phyloP scores from a whole-genome alignment of 1,140 invertebrate genomes.

The Drosophila grimshawi region DNA sequence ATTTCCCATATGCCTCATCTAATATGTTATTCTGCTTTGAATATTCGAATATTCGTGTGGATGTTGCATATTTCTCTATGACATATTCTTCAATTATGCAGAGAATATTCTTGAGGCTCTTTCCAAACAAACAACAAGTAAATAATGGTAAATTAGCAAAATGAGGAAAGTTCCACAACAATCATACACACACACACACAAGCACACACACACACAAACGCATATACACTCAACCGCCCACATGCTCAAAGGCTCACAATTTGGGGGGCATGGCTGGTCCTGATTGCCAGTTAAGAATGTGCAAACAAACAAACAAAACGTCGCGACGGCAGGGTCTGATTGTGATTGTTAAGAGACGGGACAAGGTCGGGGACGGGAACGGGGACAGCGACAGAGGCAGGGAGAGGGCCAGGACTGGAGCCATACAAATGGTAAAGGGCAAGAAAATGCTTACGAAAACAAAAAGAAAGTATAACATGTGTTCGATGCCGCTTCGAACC shows the following conservation, averaged over 20 bases:
- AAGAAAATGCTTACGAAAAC: slow-evolving; percentile 62
- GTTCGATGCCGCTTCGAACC: slow-evolving; percentile 41
- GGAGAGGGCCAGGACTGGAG: not conserved
- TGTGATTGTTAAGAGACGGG: slow-evolving; percentile 36
- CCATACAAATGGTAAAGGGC: slow-evolving; percentile 17
- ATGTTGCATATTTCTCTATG: slow-evolving; percentile 21
- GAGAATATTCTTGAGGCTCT: slow-evolving; percentile 26
- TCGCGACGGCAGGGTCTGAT: slow-evolving; percentile 45
- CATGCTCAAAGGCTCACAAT: slow-evolving; percentile 16
- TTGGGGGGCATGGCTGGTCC: slow-evolving; percentile 10
- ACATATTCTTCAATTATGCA: slow-evolving; percentile 30
- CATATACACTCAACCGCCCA: slow-evolving; percentile 7
- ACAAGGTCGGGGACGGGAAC: not conserved
- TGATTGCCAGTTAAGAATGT: slow-evolving; percentile 72
- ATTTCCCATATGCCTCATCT: slow-evolving; percentile 1
- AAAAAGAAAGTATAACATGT: slow-evolving; percentile 61
- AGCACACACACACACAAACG: slow-evolving; percentile 11
- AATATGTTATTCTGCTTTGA: not conserved
- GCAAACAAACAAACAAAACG: slow-evolving; percentile 63
- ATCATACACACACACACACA: slow-evolving; percentile 23
- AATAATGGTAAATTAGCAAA: slow-evolving; percentile 68
- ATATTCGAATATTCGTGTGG: not conserved
- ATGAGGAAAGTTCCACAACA: slow-evolving; percentile 64
- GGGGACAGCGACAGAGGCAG: too few species aligned
- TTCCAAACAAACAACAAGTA: slow-evolving; percentile 58